Conservation (phyloP, 2,113 vertebrate genomes). For the Elanoides forficatus region DNA sequence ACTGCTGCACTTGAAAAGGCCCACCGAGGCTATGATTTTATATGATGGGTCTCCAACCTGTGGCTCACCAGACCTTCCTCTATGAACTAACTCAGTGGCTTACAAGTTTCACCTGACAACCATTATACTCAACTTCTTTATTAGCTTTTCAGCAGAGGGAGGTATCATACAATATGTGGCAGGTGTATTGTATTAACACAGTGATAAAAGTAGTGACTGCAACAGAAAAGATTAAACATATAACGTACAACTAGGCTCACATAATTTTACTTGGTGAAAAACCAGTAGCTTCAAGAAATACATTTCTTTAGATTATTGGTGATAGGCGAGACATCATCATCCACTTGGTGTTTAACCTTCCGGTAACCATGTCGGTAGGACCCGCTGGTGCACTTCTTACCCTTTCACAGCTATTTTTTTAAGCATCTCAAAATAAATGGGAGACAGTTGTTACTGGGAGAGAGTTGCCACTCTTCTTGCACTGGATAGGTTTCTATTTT, state of each 20-base stretch:
- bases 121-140: not conserved
- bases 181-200: not conserved
- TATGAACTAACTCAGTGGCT: not conserved
- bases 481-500: not conserved
- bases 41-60: fast-evolving
- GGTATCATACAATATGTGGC: not conserved
- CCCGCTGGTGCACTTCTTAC: not conserved
- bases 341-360: not conserved
- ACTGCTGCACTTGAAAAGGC: not conserved
- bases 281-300: not conserved
- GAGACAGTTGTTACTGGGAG: not conserved
- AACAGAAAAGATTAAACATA: not conserved
- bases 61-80: fast-evolving
- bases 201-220: not conserved
- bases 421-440: not conserved
- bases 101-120: not conserved
- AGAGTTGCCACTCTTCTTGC: not conserved
- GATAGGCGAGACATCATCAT: not conserved
- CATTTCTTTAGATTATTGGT: not conserved
- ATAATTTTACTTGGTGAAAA: not conserved
- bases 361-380: not conserved
- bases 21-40: too few relatives aligned
- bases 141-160: not conserved
- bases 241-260: not conserved
- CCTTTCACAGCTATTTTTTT: not conserved